These are phyloP conservation scores for Ailurus styani DNA, from an alignment of 2,113 vertebrate species.

Conservation along the genomic window DNA sequence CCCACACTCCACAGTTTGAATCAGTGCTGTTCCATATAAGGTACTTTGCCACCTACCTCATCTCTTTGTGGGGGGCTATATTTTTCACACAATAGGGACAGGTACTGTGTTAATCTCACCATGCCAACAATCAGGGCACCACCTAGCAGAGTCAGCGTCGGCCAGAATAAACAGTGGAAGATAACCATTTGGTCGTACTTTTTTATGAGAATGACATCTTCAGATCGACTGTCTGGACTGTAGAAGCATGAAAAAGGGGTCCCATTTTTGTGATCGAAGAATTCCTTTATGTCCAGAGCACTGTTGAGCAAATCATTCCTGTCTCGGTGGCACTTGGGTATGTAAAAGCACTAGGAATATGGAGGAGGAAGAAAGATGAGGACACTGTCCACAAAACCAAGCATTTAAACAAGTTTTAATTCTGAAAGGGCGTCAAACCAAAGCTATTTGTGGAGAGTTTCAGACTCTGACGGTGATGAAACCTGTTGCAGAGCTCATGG, in stretches of 20 bases:
- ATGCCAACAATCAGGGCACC: constrained; percentile 85
- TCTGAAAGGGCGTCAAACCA: not conserved
- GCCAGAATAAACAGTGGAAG: constrained; percentile 84
- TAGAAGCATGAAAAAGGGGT: constrained; percentile 75
- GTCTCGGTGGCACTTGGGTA: constrained; percentile 83
- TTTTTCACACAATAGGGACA: constrained; percentile 78
- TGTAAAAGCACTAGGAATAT: constrained; percentile 85
- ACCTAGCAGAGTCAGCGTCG: constrained; percentile 82
- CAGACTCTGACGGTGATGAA: not conserved
- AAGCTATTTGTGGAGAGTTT: not conserved
- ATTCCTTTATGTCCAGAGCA: constrained; percentile 77
- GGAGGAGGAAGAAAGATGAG: not conserved
- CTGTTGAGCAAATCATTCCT: constrained; percentile 74
- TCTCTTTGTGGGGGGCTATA: constrained; percentile 18
- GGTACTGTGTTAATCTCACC: constrained; percentile 84
- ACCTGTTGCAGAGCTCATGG: not conserved
- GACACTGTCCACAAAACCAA: not conserved
- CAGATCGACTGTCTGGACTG: constrained; percentile 55
- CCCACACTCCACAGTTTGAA: not conserved
- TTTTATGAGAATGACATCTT: constrained; percentile 76
- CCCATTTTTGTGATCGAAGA: constrained; percentile 71
- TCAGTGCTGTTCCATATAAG: not conserved
- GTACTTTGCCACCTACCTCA: not conserved
- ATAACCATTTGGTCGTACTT: constrained; percentile 73
- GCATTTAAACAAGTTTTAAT: not conserved